Evolutionary conservation across 2,797 vertebrate species (phyloP).

Genomic region (Argentina silus): DNA sequence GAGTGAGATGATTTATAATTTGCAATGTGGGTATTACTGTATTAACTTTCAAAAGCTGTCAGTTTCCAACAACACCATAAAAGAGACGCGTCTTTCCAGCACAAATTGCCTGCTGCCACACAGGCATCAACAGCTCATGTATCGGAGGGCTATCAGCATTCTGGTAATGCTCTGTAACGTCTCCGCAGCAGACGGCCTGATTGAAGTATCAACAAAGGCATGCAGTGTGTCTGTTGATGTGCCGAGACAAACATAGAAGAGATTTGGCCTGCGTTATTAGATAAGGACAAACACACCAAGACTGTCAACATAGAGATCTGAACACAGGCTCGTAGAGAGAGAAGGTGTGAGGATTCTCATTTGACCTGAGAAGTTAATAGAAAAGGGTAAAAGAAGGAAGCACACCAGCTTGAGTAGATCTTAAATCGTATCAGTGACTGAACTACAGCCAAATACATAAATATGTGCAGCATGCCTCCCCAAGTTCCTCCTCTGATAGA

Average conservation of each 20-base stretch:
- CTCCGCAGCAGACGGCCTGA: slow-evolving; percentile 21
- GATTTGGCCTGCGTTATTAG: slow-evolving; percentile 2
- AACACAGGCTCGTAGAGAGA: background rate
- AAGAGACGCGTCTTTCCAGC: slow-evolving; percentile 7
- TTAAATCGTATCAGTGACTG: no score
- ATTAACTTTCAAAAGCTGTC: background rate
- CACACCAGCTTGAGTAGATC: background rate
- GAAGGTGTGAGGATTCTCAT: background rate
- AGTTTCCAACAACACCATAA: background rate
- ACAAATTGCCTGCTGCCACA: slow-evolving; percentile 7
- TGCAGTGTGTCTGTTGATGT: slow-evolving; percentile 11
- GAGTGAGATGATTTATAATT: background rate
- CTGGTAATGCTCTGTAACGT: slow-evolving; percentile 16
- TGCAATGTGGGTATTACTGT: background rate
- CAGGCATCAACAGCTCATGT: slow-evolving; percentile 20
- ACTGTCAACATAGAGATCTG: slow-evolving; percentile 7
- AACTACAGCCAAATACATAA: slow-evolving; percentile 3
- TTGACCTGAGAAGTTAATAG: background rate
- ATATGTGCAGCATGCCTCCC: slow-evolving; percentile 14
- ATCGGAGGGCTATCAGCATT: slow-evolving; percentile 27
- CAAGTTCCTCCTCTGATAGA: slow-evolving; percentile 8
- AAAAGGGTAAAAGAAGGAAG: background rate
- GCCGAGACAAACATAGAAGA: slow-evolving; percentile 4
- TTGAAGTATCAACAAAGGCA: slow-evolving; percentile 14
- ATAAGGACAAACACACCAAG: background rate